A percentile compares a stretch with the other conserved stretches of the same genome.
Evolutionary conservation across 2,113 vertebrate species (phyloP).

Genomic region (Melanocharis versteri): DNA sequence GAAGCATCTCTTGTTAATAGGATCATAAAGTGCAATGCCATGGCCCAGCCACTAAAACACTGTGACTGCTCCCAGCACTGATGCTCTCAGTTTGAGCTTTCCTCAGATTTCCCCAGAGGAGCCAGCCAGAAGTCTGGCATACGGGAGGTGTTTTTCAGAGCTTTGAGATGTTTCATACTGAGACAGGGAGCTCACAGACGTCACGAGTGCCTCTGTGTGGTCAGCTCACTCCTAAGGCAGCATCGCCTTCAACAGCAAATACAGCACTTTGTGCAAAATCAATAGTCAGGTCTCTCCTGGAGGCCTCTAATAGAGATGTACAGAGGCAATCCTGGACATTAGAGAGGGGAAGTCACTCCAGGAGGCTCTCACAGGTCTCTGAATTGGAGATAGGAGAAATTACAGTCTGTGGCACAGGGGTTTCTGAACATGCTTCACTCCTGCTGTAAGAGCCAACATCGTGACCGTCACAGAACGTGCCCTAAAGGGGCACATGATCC

Average conservation of each 20-base stretch:
- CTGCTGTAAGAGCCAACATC: background rate
- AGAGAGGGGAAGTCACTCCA: background rate
- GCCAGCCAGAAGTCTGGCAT: background rate
- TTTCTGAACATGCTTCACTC: background rate
- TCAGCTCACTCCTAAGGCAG: background rate
- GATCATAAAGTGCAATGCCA: background rate
- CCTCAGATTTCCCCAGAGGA: background rate
- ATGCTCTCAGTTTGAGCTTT: background rate
- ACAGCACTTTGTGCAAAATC: background rate
- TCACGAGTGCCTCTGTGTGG: background rate
- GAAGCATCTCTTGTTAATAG: background rate
- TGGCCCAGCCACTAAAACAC: background rate
- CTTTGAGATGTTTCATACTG: accelerated
- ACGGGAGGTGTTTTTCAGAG: background rate
- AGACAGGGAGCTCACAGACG: background rate
- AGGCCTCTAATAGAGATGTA: background rate
- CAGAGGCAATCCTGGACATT: background rate
- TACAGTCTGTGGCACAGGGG: background rate
- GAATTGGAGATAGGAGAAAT: background rate
- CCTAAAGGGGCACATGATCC: background rate
- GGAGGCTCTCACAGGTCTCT: background rate
- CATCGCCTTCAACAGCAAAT: background rate
- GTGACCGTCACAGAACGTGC: background rate
- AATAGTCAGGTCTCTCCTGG: background rate
- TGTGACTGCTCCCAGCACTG: background rate